Evolutionary conservation across 2,888 invertebrate genomes (phyloP).

Genomic region (Oscheius onirici): DNA sequence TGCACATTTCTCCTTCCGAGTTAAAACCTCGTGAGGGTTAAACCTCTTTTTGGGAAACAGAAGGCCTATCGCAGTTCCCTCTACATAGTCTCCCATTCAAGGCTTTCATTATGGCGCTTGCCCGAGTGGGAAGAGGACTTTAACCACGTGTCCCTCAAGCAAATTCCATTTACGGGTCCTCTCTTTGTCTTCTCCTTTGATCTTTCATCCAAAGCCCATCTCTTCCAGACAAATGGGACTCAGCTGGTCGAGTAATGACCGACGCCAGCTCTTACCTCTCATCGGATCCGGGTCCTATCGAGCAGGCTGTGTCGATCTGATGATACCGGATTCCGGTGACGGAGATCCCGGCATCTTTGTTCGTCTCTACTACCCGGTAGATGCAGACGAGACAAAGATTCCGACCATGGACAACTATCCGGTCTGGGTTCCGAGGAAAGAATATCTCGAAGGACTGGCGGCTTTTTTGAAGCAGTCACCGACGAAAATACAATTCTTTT

Average conservation of each 20-base stretch:
- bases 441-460: conserved; percentile 76
- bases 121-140: too few relatives aligned
- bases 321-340: conserved; percentile 74
- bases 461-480: conserved; percentile 71
- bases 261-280: conserved; percentile 41
- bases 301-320: conserved; percentile 77
- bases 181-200: neutral
- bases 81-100: too few relatives aligned
- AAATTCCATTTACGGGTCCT: neutral
- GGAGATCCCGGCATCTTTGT: conserved; percentile 76
- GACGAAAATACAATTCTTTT: conserved; percentile 61
- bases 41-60: too few relatives aligned
- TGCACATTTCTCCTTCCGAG: too few relatives aligned
- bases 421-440: conserved; percentile 76
- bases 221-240: too few relatives aligned
- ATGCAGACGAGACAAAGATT: conserved; percentile 72
- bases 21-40: too few relatives aligned
- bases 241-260: conserved; percentile 30
- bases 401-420: conserved; percentile 73
- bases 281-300: conserved; percentile 40
- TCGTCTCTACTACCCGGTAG: conserved; percentile 77
- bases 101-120: too few relatives aligned
- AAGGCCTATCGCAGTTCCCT: too few relatives aligned
- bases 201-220: conserved; percentile 2
- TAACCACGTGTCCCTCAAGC: neutral